Base-by-base conservation (phyloP, 2,113 vertebrate species). In the Melanotaenia duboulayi region DNA sequence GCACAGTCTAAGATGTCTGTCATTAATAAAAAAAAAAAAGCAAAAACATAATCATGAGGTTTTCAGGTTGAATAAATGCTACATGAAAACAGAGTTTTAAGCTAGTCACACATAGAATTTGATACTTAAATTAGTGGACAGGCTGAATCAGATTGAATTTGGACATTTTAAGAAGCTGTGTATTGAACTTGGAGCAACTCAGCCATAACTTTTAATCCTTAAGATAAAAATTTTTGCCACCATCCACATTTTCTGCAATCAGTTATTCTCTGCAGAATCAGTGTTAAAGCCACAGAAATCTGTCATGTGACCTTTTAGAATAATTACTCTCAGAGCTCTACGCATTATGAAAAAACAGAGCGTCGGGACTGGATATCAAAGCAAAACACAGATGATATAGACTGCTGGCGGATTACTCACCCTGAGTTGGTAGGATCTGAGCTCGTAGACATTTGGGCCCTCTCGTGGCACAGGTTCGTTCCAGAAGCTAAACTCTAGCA, bases 401-500 rank as follows among this genome's bases (percentile, higher is more conserved):
- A 16, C 32, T 22, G 50, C 39, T 14, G 54, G 20, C 19, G 19
- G 1, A 17, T 12, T 39, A 44, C 96, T 95, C 86, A 99, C 97
- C 87, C 96, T 90, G 73, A 99, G 96, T 46, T 97, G 97, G 87
- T 98, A 98, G 62, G 96, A 96, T 81, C 97, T 92, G 78, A 99
- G 94, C 75, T 98, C 96, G 51, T 98, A 99, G 80, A 99, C 95
- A 77, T 96, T 98, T 35, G 97, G 97, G n/a, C 96, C 97, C 17
- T 90, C 71, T 71, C 96, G 92, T 32, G 97, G 95, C 2, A 94
- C 70, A 0, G 97, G 97, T 58, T 99, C 97, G 20, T 98, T 98
- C 97, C 97, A 98, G 92, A 98, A 98, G 78, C 97, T 98, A 86
- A 99, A 99, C 85, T 98, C 97, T 89, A 99, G 67, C 17, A 99